Evolutionary conservation across 2,888 invertebrate species (phyloP), one percentile per base, ranked within the genome.

Genomic region (Drosophila cognata): DNA sequence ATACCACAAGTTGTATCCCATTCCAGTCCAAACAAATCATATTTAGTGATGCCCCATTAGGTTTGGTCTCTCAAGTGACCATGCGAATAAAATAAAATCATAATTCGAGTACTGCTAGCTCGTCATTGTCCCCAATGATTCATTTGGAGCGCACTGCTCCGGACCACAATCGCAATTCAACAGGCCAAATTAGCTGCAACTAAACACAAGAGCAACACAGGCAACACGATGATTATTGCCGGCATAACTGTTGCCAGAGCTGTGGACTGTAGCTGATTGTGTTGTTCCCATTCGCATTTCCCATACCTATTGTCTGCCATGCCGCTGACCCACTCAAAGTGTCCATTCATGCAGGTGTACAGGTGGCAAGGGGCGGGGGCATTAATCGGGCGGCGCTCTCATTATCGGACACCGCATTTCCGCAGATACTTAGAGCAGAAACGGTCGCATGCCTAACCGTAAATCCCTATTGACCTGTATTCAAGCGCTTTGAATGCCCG

Each of bases 401-500:
- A 79, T 80, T 80, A 81, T 58, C 62, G 55, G 60, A 41, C 59
- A 68, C 36, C 48, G 78, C 68, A 75, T 84, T 84, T 84, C 84
- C 89, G 89, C 82, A 89, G 76, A 65, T 87, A 89, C 72, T 84
- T 87, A 73, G 46, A 65, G 67, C 66, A 46, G 60, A 58, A 74
- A 68, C 41, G 62, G 64, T 67, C 71, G 51, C 74, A 71, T 68
- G 79, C 56, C 85, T 84, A 82, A 88, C 84, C 77, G 88, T 84
- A 82, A 84, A 77, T 89, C 88, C 81, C 78, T 80, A 88, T 85
- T 88, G 90, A 74, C 86, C 88, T 53, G 75, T 51, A 84, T 82
- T 77, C 63, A 71, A 71, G 69, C 70, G 65, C 64, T 82, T 59
- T 73, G 57, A 66, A 74, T 38, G 72, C 31, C 46, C 53, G 50